Base-by-base conservation (phyloP, 2,797 vertebrate genomes). In the Anguilla megastoma region DNA sequence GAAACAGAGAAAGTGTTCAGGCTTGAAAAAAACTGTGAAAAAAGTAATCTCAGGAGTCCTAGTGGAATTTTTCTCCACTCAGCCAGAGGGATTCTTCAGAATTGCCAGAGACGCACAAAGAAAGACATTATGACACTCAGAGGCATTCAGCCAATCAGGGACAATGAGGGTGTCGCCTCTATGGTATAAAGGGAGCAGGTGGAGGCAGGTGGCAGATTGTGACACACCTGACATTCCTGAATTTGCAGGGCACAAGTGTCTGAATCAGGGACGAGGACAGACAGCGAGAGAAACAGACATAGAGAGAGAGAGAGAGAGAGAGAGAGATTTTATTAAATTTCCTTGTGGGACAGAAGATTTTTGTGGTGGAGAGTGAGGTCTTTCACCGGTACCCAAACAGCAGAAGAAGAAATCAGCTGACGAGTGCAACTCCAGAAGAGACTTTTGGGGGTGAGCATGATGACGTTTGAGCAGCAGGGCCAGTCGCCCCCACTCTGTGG, bases 401-500 rank as follows among this genome's bases (percentile, higher is more conserved):
- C 50, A 58, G 87, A 76, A 76, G 63, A 76, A 69, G 56, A 66
- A 87, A 54, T 60, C 52, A n/a, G 30, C 24, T 3, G 74, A 10
- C 16, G 33, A 88, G 82, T 69, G 56, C 50, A 33, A 45, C 41
- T 45, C 41, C 24, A 30, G 21, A 80, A 21, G 12, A 66, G 50
- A 18, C 24, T 82, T 76, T 79, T 79, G 74, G 36, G 88, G 24
- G 79, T 87, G 60, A 92, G 86, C 92, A 99, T 98, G 98, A 97
- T 96, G 89, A 97, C 97, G 91, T 98, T 97, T 41, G 94, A 97
- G 85, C 91, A 90, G 0, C 96, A 94, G 0, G 85, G 92, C 0
- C 95, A 96, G 71, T 96, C 97, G 24, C 95, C 97, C 0, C 93
- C 94, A 0, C 93, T 93, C 87, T 96, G 95, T 92, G 95, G 95